These are phyloP conservation scores for Amphipyra berbera DNA, from an alignment of 2,888 invertebrate genomes.

Conservation along the genomic window DNA sequence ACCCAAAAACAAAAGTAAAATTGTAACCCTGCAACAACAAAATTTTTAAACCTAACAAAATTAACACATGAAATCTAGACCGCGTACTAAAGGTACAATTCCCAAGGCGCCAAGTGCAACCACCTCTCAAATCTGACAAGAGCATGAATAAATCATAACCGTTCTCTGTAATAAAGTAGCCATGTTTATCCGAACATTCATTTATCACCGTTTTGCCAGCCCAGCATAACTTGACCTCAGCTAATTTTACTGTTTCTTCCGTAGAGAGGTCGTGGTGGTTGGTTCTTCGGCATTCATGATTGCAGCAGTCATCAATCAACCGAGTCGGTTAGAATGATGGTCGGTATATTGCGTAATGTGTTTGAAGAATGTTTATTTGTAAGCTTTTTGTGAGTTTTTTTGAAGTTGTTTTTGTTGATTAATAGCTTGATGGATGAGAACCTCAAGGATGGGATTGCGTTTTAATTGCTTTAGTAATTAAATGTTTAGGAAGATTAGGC, in stretches of 20 bases:
- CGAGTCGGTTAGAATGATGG: constrained; percentile 76
- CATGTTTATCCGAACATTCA: constrained; percentile 85
- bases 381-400: constrained; percentile 72
- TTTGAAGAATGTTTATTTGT: constrained; percentile 80
- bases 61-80: constrained; percentile 25
- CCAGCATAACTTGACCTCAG: constrained; percentile 68
- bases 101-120: constrained; percentile 73
- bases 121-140: constrained; percentile 83
- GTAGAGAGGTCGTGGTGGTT: constrained; percentile 58
- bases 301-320: constrained; percentile 81
- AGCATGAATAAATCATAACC: constrained; percentile 88
- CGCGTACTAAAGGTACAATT: constrained; percentile 45
- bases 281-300: constrained; percentile 75
- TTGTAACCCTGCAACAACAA: neutral
- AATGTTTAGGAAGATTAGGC: neutral
- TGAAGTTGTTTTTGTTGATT: constrained; percentile 77
- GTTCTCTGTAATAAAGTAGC: constrained; percentile 87
- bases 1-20: too few relatives aligned
- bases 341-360: constrained; percentile 80
- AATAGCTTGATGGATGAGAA: constrained; percentile 73
- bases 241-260: constrained; percentile 32
- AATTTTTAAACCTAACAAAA: constrained; percentile 15
- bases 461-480: constrained; percentile 60
- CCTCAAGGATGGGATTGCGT: constrained; percentile 51
- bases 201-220: constrained; percentile 82